Conservation (phyloP, 2,888 invertebrate genomes). For the Temnothorax rugatulus region DNA sequence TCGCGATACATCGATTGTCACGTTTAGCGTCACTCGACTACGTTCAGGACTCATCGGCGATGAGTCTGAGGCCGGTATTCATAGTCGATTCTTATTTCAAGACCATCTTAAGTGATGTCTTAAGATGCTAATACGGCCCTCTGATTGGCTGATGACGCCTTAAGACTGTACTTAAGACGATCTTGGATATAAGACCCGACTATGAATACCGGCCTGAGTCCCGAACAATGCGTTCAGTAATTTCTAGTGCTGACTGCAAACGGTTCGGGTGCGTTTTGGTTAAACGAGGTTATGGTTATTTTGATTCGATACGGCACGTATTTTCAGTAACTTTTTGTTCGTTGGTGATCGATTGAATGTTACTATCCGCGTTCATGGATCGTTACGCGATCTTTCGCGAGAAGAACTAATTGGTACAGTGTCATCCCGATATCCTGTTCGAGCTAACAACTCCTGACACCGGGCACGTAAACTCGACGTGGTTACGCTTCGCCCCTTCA, state of each 20-base stretch:
- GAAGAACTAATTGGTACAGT: background rate
- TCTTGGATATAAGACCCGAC: too few species aligned
- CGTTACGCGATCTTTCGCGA: background rate
- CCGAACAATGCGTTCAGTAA: background rate
- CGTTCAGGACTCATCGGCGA: background rate
- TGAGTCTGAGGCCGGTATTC: too few species aligned
- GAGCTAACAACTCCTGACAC: background rate
- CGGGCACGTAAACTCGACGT: background rate
- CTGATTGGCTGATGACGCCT: too few species aligned
- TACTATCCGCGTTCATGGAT: background rate
- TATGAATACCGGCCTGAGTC: too few species aligned
- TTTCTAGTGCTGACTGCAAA: background rate
- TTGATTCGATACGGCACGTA: background rate
- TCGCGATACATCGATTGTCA: background rate
- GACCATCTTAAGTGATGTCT: too few species aligned
- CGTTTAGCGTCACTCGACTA: background rate
- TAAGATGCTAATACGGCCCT: too few species aligned
- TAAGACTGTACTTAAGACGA: too few species aligned
- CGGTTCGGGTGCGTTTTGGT: background rate
- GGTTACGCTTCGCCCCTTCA: background rate
- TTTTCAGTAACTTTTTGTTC: constrained; percentile 10
- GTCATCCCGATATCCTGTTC: background rate
- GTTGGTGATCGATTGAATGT: background rate
- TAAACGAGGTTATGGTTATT: background rate
- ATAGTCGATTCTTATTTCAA: too few species aligned